Conservation (phyloP, 2,888 invertebrate genomes). For the Caenorhabditis sp. region DNA sequence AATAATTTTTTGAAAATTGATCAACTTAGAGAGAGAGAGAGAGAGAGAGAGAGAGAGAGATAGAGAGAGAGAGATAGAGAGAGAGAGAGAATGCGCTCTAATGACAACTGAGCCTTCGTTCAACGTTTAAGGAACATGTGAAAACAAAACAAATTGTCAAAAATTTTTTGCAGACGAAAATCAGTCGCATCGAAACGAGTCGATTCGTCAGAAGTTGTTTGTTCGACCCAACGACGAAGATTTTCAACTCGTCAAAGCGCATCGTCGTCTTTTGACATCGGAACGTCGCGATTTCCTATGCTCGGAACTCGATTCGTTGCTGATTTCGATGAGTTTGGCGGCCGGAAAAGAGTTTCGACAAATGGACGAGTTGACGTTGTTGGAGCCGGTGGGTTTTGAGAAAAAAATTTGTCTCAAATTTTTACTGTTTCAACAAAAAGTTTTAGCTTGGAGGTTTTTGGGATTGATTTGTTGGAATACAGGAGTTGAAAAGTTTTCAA, state of each 20-base stretch:
- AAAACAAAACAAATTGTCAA: not conserved
- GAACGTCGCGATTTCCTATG: not conserved
- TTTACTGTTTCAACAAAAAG: no score
- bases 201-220: not conserved
- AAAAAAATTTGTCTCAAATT: no score
- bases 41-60: no score
- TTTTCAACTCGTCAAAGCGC: not conserved
- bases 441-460: no score
- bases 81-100: no score
- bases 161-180: constrained; percentile 23
- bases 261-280: not conserved
- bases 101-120: no score
- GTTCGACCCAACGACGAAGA: not conserved
- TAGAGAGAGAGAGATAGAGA: no score
- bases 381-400: not conserved
- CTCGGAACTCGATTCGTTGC: not conserved
- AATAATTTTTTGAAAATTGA: no score
- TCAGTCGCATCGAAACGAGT: not conserved
- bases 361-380: not conserved
- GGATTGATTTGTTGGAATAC: no score
- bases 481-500: no score
- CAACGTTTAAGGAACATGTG: no score
- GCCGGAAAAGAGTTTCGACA: not conserved
- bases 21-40: no score
- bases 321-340: not conserved